phyloP scores from a whole-genome alignment of 2,888 invertebrate species.

The Hydroisotoma schaefferi region DNA sequence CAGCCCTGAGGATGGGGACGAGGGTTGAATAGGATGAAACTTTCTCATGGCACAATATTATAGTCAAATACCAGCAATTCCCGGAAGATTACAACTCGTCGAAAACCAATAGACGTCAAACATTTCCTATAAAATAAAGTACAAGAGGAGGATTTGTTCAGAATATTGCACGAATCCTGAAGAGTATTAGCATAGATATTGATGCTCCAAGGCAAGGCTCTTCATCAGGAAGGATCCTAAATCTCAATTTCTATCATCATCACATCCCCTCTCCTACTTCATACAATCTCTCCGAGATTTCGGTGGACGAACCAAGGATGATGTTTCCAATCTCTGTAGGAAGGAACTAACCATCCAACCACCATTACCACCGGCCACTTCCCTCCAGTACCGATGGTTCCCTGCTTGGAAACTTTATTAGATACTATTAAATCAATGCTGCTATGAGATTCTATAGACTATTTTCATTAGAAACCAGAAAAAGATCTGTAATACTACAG shows the following conservation, averaged over 20 bases:
- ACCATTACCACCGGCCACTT: no score
- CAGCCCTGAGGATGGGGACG: no score
- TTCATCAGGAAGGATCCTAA: background rate
- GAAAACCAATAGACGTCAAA: slow-evolving; percentile 19
- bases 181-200: slow-evolving; percentile 43
- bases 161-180: slow-evolving; percentile 12
- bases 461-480: no score
- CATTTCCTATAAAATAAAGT: slow-evolving; percentile 5
- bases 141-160: slow-evolving; percentile 13
- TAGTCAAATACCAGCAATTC: slow-evolving; percentile 13
- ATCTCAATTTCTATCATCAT: slow-evolving; percentile 13
- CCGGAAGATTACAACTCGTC: slow-evolving; percentile 10
- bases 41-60: slow-evolving; percentile 6
- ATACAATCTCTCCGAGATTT: no score
- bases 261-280: no score
- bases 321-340: background rate
- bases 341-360: background rate
- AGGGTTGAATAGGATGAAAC: slow-evolving; percentile 1
- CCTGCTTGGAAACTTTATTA: no score
- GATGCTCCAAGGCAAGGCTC: slow-evolving; percentile 31
- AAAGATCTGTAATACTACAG: no score
- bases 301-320: no score
- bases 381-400: no score
- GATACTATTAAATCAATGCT: no score
- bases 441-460: no score